Percentiles rank a stretch among this genome's conserved stretches.
Conservation (phyloP, 2,888 invertebrate species). For the Agrotis puta region DNA sequence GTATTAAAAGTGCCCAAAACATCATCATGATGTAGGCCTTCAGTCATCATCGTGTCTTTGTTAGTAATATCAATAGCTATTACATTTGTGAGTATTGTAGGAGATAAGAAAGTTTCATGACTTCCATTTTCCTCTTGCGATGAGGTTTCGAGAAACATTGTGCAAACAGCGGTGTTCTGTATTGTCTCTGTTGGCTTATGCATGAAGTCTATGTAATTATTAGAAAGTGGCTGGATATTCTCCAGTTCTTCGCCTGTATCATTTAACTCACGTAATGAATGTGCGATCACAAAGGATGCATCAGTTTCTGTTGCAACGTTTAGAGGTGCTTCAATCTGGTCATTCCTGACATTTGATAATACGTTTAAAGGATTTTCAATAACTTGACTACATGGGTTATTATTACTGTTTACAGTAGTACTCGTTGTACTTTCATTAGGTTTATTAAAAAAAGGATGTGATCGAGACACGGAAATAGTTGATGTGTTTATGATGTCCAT, state of each 20-base stretch:
- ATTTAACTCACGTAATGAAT: conserved; percentile 39
- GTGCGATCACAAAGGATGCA: conserved; percentile 36
- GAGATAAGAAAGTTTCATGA: conserved; percentile 34
- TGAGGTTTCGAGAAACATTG: conserved; percentile 31
- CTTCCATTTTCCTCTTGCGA: conserved; percentile 35
- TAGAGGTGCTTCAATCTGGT: conserved; percentile 27
- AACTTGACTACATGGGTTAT: conserved; percentile 41
- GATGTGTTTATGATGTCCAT: conserved; percentile 44
- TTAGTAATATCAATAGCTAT: conserved; percentile 36
- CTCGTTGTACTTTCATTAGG: conserved; percentile 34
- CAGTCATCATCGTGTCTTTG: conserved; percentile 37
- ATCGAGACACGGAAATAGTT: conserved; percentile 39
- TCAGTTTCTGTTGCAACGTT: conserved; percentile 24
- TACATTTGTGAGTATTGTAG: conserved; percentile 35
- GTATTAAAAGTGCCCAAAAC: conserved; percentile 34
- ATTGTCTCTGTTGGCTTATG: conserved; percentile 38
- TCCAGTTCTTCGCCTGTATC: conserved; percentile 37
- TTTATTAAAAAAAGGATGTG: conserved; percentile 44
- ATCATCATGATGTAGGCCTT: conserved; percentile 34
- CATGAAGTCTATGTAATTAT: conserved; percentile 23
- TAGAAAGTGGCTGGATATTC: conserved; percentile 29
- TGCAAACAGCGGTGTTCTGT: conserved; percentile 21
- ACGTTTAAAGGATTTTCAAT: conserved; percentile 40
- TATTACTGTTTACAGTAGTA: conserved; percentile 28
- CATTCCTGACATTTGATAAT: conserved; percentile 26